phyloP scores from a whole-genome alignment of 37 sponge, comb jelly and placozoan genomes.

The Crambe crambe region DNA sequence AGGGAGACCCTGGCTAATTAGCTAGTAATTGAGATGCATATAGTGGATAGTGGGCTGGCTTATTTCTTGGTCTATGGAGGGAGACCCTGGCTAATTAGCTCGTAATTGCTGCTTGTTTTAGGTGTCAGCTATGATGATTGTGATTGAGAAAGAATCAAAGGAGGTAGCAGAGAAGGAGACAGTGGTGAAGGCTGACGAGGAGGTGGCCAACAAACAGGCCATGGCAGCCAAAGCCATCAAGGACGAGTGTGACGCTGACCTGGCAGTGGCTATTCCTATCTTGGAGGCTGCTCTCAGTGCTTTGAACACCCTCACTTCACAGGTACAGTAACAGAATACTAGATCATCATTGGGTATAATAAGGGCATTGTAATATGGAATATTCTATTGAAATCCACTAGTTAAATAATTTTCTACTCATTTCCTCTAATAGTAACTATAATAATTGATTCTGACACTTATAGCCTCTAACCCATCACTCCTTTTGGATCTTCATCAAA shows the following conservation, averaged over 20 bases:
- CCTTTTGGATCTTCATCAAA: too few relatives aligned
- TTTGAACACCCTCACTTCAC: constrained; percentile 90
- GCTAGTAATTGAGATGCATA: too few relatives aligned
- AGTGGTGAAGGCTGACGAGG: constrained; percentile 96
- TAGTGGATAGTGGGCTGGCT: too few relatives aligned
- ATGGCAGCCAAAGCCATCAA: constrained; percentile 96
- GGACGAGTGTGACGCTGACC: constrained; percentile 98
- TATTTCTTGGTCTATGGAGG: too few relatives aligned
- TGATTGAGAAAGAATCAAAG: constrained; percentile 94
- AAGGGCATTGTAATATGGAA: too few relatives aligned
- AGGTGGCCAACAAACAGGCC: constrained; percentile 96
- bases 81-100: too few relatives aligned
- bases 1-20: too few relatives aligned
- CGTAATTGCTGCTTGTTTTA: not conserved
- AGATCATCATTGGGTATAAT: too few relatives aligned
- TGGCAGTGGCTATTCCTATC: constrained; percentile 95
- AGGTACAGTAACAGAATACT: not conserved
- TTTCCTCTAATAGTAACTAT: not conserved
- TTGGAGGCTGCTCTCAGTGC: constrained; percentile 93
- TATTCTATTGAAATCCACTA: too few relatives aligned
- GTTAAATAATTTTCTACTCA: not conserved
- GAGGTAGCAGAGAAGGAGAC: constrained; percentile 94
- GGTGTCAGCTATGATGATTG: constrained; percentile 95
- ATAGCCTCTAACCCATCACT: not conserved
- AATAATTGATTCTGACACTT: not conserved